These are phyloP conservation scores for Panthera uncia DNA, from an alignment of 2,113 vertebrate genomes.

Conservation along the genomic window DNA sequence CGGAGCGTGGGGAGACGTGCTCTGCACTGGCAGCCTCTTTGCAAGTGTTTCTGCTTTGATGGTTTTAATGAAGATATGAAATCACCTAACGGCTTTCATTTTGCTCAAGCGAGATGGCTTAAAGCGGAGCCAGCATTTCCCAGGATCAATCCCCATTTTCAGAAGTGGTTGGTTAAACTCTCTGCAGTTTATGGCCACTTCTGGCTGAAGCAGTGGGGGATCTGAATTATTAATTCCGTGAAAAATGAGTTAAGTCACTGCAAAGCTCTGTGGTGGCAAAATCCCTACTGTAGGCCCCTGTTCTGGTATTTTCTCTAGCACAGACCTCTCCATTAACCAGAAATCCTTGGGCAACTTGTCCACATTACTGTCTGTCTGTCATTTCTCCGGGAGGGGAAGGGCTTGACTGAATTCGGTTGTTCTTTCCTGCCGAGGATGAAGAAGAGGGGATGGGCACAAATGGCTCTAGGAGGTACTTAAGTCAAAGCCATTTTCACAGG, in stretches of 20 bases:
- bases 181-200: constrained; percentile 63
- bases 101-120: constrained; percentile 53
- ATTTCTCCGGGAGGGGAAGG: not conserved
- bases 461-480: not conserved
- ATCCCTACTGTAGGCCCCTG: not conserved
- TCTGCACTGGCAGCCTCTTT: constrained; percentile 42
- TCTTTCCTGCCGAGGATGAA: not conserved
- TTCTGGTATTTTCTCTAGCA: not conserved
- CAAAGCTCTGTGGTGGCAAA: constrained; percentile 31
- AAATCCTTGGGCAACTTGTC: not conserved
- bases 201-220: constrained; percentile 50
- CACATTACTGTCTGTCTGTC: not conserved
- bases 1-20: not conserved
- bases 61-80: constrained; percentile 75
- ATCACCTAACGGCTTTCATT: constrained; percentile 65
- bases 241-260: constrained; percentile 69
- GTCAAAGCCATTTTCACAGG: not conserved
- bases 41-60: constrained; percentile 70
- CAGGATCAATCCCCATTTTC: constrained; percentile 74
- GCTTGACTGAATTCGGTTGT: not conserved
- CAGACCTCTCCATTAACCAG: not conserved
- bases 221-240: constrained; percentile 77
- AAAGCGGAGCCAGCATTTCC: constrained; percentile 62
- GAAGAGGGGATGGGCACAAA: not conserved
- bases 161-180: constrained; percentile 72